Evolutionary conservation across 2,888 invertebrate genomes (phyloP).

Genomic region (Eutolmus rufibarbis): DNA sequence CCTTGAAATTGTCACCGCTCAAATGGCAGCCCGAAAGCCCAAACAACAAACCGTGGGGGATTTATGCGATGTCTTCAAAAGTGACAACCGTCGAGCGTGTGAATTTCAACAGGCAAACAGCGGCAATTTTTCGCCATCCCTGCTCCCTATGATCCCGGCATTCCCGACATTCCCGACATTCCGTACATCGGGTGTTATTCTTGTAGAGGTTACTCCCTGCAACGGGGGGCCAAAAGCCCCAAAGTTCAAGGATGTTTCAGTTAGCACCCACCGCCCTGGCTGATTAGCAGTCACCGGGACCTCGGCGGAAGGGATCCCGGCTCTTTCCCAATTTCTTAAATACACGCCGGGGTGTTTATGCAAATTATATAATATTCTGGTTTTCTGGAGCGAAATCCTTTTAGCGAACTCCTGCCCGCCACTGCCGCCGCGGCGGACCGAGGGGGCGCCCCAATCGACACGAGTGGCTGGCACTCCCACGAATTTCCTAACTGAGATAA

Average conservation of each 20-base stretch:
- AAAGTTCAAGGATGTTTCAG: not conserved
- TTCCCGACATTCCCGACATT: not conserved
- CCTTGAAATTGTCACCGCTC: slow-evolving; percentile 7
- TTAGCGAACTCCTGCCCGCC: not conserved
- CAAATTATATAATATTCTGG: slow-evolving; percentile 46
- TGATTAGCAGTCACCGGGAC: not conserved
- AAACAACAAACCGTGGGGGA: slow-evolving; percentile 34
- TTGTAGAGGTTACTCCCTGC: slow-evolving; percentile 20
- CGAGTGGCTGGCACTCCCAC: not conserved
- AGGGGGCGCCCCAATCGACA: not conserved
- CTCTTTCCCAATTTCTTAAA: not conserved
- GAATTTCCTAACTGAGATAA: slow-evolving; percentile 45
- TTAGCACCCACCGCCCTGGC: not conserved
- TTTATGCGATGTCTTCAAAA: slow-evolving; percentile 24
- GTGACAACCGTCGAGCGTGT: slow-evolving; percentile 43
- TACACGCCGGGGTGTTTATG: slow-evolving; percentile 36
- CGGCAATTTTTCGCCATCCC: slow-evolving; percentile 21
- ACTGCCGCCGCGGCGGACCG: not conserved
- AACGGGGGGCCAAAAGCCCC: slow-evolving; percentile 8
- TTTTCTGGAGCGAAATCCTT: slow-evolving; percentile 32
- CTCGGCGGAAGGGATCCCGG: not conserved
- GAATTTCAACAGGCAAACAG: slow-evolving; percentile 44
- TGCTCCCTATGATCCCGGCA: not conserved
- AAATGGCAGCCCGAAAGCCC: not conserved
- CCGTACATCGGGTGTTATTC: slow-evolving; percentile 2